Percentiles rank a stretch among this genome's conserved stretches.
Evolutionary conservation across 1,140 invertebrate species (phyloP).

Genomic region (Papilio xuthus): DNA sequence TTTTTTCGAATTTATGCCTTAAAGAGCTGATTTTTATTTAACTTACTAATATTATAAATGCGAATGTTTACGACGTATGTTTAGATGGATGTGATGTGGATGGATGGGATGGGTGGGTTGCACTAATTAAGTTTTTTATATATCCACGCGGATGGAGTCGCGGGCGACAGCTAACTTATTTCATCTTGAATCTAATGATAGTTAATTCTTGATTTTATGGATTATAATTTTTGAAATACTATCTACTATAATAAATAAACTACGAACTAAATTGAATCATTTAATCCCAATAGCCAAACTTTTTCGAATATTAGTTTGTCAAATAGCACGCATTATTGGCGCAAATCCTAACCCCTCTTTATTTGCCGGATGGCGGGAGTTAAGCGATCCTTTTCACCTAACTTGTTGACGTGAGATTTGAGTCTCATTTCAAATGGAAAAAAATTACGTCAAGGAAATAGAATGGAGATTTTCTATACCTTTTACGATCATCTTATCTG

Average conservation of each 20-base stretch:
- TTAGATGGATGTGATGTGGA: no score
- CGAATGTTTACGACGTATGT: no score
- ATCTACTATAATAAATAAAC: background rate
- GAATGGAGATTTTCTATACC: background rate
- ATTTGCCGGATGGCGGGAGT: slow-evolving; percentile 8
- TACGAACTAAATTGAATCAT: background rate
- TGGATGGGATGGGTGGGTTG: no score
- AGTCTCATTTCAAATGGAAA: slow-evolving; percentile 8
- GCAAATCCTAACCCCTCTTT: slow-evolving; percentile 3
- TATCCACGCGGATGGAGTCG: no score
- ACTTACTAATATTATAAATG: no score
- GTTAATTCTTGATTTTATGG: no score
- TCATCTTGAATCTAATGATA: no score
- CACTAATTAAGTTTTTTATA: no score
- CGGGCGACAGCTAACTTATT: no score
- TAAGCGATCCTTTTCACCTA: slow-evolving; percentile 7
- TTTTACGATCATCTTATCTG: no score
- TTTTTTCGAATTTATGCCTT: no score
- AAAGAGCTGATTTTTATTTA: no score
- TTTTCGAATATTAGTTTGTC: background rate
- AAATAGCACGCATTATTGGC: slow-evolving; percentile 2
- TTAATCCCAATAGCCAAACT: background rate
- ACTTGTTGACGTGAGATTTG: slow-evolving; percentile 17
- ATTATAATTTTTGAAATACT: background rate
- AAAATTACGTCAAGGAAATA: background rate